phyloP scores from a whole-genome alignment of 2,888 invertebrate genomes.

The Gibbula magus region DNA sequence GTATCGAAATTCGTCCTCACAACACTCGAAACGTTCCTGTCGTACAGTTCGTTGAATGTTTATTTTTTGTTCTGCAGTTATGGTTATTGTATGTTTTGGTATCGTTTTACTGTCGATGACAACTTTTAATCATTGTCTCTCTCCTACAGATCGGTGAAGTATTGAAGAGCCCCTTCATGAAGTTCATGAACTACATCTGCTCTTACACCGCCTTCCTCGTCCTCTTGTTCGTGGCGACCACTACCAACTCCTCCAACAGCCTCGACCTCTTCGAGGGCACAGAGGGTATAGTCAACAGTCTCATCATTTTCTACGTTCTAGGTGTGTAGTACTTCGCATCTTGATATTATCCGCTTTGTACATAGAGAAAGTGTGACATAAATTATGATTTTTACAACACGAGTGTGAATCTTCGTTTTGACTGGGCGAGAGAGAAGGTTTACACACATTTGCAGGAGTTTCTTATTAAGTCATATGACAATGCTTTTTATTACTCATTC shows the following conservation, averaged over 20 bases:
- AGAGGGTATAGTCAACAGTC: slow-evolving; percentile 50
- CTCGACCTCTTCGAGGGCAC: slow-evolving; percentile 41
- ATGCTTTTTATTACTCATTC: no score
- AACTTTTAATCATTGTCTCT: neutral
- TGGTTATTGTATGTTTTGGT: neutral
- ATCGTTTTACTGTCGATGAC: neutral
- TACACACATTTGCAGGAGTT: no score
- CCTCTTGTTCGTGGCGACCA: slow-evolving; percentile 48
- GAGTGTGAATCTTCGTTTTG: no score
- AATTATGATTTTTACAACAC: no score
- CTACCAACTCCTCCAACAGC: slow-evolving; percentile 33
- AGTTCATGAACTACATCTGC: slow-evolving; percentile 60
- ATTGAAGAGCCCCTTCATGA: slow-evolving; percentile 55
- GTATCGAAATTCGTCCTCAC: no score
- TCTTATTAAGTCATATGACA: no score
- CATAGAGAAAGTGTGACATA: no score
- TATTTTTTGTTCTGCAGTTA: neutral
- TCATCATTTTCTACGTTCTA: slow-evolving; percentile 59
- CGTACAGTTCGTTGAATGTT: no score
- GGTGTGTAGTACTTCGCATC: slow-evolving; percentile 40
- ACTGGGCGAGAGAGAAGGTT: no score
- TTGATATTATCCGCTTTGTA: no score
- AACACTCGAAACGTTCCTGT: no score
- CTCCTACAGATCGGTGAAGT: slow-evolving; percentile 51
- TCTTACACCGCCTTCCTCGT: slow-evolving; percentile 55